A percentile compares a stretch with the other conserved stretches of the same genome.
Conservation (phyloP, 2,113 vertebrate species). For the Spea multiplicata region DNA sequence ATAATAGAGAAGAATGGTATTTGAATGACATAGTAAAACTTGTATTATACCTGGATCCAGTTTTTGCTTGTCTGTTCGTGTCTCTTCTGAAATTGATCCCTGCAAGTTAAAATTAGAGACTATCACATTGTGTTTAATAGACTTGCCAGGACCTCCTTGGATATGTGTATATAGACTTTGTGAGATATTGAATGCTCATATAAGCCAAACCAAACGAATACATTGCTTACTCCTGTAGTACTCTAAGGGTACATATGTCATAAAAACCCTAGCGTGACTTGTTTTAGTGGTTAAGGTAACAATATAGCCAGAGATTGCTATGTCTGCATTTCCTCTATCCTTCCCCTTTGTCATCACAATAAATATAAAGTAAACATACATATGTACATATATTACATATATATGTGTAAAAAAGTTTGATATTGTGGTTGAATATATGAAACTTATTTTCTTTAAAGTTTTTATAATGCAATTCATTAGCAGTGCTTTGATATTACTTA, state of each 20-base stretch:
- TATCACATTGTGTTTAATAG: too few species aligned
- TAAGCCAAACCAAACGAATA: too few species aligned
- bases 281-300: slow-evolving; percentile 34
- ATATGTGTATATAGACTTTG: too few species aligned
- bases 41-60: background rate
- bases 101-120: background rate
- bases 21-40: too few species aligned
- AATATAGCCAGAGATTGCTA: slow-evolving; percentile 28
- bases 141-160: too few species aligned
- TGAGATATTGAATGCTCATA: too few species aligned
- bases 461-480: too few species aligned
- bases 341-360: slow-evolving; percentile 1
- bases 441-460: background rate
- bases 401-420: background rate
- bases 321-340: slow-evolving; percentile 38
- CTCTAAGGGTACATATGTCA: too few species aligned
- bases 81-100: background rate
- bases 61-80: background rate
- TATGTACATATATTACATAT: background rate
- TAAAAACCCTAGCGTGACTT: background rate
- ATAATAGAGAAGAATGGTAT: too few species aligned
- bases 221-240: too few species aligned
- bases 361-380: slow-evolving; percentile 14
- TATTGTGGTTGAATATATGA: background rate
- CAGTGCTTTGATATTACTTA: too few species aligned